These are phyloP conservation scores for Melipona bicolor DNA, from an alignment of 2,888 invertebrate genomes.

Conservation along the genomic window DNA sequence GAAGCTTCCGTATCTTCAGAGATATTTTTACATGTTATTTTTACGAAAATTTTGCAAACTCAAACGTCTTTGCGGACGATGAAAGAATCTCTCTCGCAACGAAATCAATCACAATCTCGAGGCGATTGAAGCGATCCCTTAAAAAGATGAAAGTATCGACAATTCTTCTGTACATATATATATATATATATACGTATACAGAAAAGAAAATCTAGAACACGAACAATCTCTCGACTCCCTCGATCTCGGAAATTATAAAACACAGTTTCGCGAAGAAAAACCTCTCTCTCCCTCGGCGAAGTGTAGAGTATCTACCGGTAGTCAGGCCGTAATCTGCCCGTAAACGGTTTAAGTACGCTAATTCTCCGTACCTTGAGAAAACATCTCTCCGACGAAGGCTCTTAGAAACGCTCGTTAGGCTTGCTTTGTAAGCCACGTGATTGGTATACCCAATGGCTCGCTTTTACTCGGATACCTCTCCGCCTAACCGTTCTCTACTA, in stretches of 20 bases:
- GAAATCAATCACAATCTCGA: no score
- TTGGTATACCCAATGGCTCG: conserved; percentile 27
- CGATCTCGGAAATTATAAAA: conserved; percentile 31
- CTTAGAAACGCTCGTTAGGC: conserved; percentile 65
- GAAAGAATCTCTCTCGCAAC: no score
- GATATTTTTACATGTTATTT: no score
- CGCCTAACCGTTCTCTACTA: not conserved
- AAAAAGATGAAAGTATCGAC: no score
- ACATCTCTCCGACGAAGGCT: conserved; percentile 54
- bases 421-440: conserved; percentile 51
- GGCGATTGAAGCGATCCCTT: no score
- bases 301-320: conserved; percentile 25
- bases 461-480: conserved; percentile 26
- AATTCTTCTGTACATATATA: no score
- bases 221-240: conserved; percentile 11
- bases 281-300: conserved; percentile 41
- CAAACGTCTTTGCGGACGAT: no score
- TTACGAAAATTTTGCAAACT: no score
- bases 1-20: no score
- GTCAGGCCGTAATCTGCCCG: conserved; percentile 52
- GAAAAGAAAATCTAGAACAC: not conserved
- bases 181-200: not conserved
- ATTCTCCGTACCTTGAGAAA: conserved; percentile 56
- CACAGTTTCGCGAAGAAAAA: not conserved
- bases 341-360: conserved; percentile 63